phyloP scores from a whole-genome alignment of 2,888 invertebrate genomes.

The Notocelia uddmanniana region DNA sequence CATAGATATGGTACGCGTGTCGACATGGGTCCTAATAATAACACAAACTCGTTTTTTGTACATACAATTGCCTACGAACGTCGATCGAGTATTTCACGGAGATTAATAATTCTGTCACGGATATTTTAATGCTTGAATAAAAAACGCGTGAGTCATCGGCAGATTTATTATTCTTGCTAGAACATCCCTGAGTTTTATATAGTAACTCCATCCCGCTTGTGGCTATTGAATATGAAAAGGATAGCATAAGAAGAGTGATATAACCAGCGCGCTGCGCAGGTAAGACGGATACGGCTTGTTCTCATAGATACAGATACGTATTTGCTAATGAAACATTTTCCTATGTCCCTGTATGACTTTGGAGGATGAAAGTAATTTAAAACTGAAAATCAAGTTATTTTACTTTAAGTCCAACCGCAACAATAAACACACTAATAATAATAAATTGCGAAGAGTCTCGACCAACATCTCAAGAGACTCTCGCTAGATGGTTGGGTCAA shows the following conservation, averaged over 20 bases:
- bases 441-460: too few relatives aligned
- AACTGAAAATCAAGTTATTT: too few relatives aligned
- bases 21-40: not conserved
- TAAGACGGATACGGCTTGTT: not conserved
- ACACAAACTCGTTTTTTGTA: constrained; percentile 14
- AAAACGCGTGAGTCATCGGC: constrained; percentile 29
- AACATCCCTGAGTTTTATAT: not conserved
- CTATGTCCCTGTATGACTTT: too few relatives aligned
- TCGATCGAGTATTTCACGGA: constrained; percentile 1
- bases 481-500: too few relatives aligned
- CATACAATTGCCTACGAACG: constrained; percentile 24
- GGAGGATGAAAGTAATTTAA: too few relatives aligned
- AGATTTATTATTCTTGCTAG: constrained; percentile 17
- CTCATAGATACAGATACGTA: too few relatives aligned
- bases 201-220: constrained; percentile 14
- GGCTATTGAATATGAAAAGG: constrained; percentile 2
- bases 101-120: constrained; percentile 29
- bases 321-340: too few relatives aligned
- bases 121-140: constrained; percentile 19
- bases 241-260: not conserved
- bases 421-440: too few relatives aligned
- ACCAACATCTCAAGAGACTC: too few relatives aligned
- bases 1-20: not conserved
- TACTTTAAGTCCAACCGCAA: too few relatives aligned
- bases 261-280: not conserved